Evolutionary conservation across 35 echinoderm and acorn worm species (phyloP).

Genomic region (Amphiura filiformis): DNA sequence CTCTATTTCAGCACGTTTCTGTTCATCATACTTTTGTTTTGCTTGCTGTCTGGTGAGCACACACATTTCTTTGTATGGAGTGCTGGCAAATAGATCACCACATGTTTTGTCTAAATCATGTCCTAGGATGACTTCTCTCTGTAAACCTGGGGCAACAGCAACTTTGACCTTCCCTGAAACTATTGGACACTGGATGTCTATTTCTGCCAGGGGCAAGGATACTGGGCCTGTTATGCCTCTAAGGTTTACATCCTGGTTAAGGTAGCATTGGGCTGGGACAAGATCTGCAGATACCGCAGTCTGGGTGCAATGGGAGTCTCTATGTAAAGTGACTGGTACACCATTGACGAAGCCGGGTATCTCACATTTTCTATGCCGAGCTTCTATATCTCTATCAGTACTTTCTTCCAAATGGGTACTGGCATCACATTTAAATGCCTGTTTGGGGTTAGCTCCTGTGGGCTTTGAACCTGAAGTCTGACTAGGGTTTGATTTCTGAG

Average conservation of each 20-base stretch:
- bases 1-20: too few relatives aligned
- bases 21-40: neutral
- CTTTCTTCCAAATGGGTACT: too few relatives aligned
- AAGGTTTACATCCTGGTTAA: neutral
- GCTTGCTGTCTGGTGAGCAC: neutral
- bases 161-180: neutral
- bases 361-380: neutral
- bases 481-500: too few relatives aligned
- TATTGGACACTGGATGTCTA: neutral
- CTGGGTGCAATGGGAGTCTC: constrained; percentile 1
- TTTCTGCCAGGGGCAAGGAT: neutral
- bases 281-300: neutral
- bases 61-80: neutral
- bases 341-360: neutral
- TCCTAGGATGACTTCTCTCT: neutral
- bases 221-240: neutral
- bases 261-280: neutral
- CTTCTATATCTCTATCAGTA: neutral
- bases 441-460: too few relatives aligned
- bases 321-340: neutral
- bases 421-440: too few relatives aligned
- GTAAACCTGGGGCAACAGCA: neutral
- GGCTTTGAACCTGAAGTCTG: too few relatives aligned
- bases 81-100: neutral
- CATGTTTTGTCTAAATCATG: neutral